phyloP scores from a whole-genome alignment of 2,113 vertebrate species.

The Mirounga angustirostris region DNA sequence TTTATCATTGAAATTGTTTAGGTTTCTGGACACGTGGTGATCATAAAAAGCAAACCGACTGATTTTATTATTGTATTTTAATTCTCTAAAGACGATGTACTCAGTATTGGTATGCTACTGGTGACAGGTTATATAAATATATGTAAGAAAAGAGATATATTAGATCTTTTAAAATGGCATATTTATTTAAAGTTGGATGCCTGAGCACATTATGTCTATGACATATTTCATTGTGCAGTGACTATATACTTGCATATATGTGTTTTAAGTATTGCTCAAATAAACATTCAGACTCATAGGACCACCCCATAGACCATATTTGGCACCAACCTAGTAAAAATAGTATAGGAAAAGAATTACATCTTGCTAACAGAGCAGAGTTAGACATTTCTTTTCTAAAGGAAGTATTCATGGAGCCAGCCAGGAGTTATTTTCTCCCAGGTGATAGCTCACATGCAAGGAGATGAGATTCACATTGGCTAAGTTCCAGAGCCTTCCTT shows the following conservation, averaged over 20 bases:
- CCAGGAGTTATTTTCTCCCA: not conserved
- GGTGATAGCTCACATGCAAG: not conserved
- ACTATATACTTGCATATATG: not conserved
- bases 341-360: not conserved
- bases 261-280: not conserved
- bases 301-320: not conserved
- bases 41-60: not conserved
- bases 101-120: not conserved
- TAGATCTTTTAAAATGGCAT: not conserved
- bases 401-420: not conserved
- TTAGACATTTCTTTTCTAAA: not conserved
- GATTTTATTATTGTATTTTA: constrained; percentile 29
- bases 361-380: not conserved
- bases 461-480: not conserved
- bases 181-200: constrained; percentile 12
- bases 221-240: not conserved
- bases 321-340: not conserved
- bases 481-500: not conserved
- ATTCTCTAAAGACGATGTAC: not conserved
- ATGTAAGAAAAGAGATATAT: not conserved
- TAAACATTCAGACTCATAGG: not conserved
- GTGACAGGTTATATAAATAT: not conserved
- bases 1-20: constrained; percentile 35
- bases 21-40: not conserved
- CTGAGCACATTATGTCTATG: not conserved